phyloP scores from a whole-genome alignment of 2,797 vertebrate species.

The Gymnothorax javanicus region DNA sequence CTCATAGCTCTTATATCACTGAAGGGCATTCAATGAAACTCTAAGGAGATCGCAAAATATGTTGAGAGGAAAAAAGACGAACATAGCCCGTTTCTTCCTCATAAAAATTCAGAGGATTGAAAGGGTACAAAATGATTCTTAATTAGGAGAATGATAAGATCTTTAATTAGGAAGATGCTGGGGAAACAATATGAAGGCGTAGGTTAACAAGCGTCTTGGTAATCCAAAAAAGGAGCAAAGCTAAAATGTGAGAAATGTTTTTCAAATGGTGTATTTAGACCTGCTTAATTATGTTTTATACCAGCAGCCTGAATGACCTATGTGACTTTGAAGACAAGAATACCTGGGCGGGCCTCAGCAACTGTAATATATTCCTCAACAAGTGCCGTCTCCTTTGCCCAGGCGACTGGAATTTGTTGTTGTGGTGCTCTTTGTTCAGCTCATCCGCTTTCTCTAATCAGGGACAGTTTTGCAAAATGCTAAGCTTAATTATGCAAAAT shows the following conservation, averaged over 20 bases:
- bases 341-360: slow-evolving; percentile 48
- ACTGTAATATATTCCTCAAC: slow-evolving; percentile 40
- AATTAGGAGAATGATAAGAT: slow-evolving; percentile 80
- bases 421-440: slow-evolving; percentile 54
- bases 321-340: slow-evolving; percentile 58
- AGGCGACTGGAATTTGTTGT: slow-evolving; percentile 38
- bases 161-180: slow-evolving; percentile 75
- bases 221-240: slow-evolving; percentile 51
- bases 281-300: slow-evolving; percentile 68
- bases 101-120: slow-evolving; percentile 76
- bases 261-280: slow-evolving; percentile 69
- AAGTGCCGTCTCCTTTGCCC: slow-evolving; percentile 34
- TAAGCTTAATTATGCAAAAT: slow-evolving; percentile 38
- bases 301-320: slow-evolving; percentile 54
- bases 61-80: slow-evolving; percentile 62
- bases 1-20: slow-evolving; percentile 60
- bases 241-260: slow-evolving; percentile 72
- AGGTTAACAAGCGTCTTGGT: slow-evolving; percentile 51
- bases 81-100: slow-evolving; percentile 72
- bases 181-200: slow-evolving; percentile 57
- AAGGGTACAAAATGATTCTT: slow-evolving; percentile 75
- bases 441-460: slow-evolving; percentile 60
- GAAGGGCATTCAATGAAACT: slow-evolving; percentile 85
- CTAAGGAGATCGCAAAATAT: slow-evolving; percentile 78
- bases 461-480: slow-evolving; percentile 49